These are phyloP conservation scores for Brachyistius frenatus DNA, from an alignment of 2,113 vertebrate species.

Conservation along the genomic window DNA sequence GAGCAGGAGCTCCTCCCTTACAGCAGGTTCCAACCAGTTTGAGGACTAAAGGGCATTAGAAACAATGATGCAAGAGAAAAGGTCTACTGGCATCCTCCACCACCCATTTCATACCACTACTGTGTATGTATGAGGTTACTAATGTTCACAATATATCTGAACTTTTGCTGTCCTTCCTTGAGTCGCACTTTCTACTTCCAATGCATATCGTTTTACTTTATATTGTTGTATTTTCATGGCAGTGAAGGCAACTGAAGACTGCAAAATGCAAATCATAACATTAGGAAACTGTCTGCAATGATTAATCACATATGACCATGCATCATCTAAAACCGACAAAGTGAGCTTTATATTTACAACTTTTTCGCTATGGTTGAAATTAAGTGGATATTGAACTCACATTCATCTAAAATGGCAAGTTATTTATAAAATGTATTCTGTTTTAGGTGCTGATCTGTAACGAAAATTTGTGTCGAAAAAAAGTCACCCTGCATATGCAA, in stretches of 20 bases:
- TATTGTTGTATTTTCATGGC: neutral
- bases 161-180: constrained; percentile 4
- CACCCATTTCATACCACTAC: constrained; percentile 46
- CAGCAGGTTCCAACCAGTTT: constrained; percentile 86
- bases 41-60: constrained; percentile 82
- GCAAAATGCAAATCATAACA: neutral
- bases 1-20: constrained; percentile 75
- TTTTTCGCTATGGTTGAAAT: neutral
- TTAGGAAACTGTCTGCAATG: neutral
- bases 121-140: constrained; percentile 33
- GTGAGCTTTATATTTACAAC: constrained; percentile 2
- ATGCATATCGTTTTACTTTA: constrained; percentile 5
- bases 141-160: constrained; percentile 30
- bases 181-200: constrained; percentile 15
- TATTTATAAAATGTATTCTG: neutral
- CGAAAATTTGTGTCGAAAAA: too few species aligned
- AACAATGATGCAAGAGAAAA: constrained; percentile 82
- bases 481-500: neutral
- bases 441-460: too few species aligned
- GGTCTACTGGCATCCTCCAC: constrained; percentile 72
- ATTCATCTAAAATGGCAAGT: neutral
- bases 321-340: constrained; percentile 6
- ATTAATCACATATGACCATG: neutral
- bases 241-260: neutral
- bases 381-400: neutral